These are phyloP conservation scores for Hemicrepidius hirtus DNA, from an alignment of 2,888 invertebrate species.

Conservation along the genomic window DNA sequence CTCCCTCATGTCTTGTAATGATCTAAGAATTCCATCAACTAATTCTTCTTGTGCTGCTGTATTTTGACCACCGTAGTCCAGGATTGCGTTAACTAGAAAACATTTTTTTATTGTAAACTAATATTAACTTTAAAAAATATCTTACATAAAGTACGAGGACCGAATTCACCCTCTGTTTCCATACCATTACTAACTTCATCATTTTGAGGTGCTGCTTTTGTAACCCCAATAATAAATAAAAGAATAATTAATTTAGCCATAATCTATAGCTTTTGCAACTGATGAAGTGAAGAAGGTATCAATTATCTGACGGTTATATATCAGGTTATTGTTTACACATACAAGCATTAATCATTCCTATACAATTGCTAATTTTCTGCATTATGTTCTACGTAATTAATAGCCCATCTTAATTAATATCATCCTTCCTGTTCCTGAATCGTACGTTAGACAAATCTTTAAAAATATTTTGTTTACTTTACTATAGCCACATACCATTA, in stretches of 20 bases:
- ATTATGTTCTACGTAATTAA: not conserved
- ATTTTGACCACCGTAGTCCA: not conserved
- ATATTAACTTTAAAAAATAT: no score
- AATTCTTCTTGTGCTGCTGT: not conserved
- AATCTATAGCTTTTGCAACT: not conserved
- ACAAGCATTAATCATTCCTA: constrained; percentile 10
- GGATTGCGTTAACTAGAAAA: not conserved
- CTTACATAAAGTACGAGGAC: not conserved
- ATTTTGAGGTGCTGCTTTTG: not conserved
- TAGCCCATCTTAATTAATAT: not conserved
- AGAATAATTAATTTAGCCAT: not conserved
- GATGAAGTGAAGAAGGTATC: no score
- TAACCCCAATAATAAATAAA: not conserved
- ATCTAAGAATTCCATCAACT: not conserved
- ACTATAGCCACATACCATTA: not conserved
- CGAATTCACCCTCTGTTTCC: not conserved
- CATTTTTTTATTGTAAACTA: not conserved
- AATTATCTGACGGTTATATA: no score
- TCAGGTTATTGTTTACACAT: not conserved
- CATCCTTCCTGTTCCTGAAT: not conserved
- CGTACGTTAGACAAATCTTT: not conserved
- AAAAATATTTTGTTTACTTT: not conserved
- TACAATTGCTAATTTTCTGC: constrained; percentile 20
- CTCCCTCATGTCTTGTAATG: not conserved
- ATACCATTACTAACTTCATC: not conserved